Base-by-base conservation (phyloP, 2,888 invertebrate species). In the Lasioglossum malachurum region DNA sequence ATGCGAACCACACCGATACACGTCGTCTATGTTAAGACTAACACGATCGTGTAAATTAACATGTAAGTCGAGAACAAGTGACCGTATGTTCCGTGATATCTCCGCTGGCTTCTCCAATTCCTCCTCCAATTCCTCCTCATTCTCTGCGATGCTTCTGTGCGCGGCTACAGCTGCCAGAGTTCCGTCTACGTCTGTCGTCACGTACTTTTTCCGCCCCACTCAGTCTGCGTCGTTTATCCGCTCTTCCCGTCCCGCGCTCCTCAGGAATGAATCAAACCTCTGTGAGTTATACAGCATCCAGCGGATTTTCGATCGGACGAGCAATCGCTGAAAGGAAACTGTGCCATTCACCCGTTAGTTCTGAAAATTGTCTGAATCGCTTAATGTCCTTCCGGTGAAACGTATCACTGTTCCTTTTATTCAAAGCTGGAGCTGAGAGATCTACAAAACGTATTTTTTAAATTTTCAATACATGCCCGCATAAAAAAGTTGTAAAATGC, bases 191-290 rank as follows among this genome's bases (percentile, higher is more conserved):
- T 35, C 81, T 76, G 77, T 87, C 80, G 80, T 86, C 82, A 49
- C 49, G 23, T 49, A 85, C 88, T 84, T 90, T 88, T 87, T 76
- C 84, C 82, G 83, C 87, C 90, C 87, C 87, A 73, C 73, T 67
- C 73, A 64, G 79, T 80, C 84, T 71, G 53, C 23, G 57, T 78
- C 79, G 79, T 84, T 76, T 60, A 73, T 75, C 75, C 38, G 76
- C 69, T 73, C 53, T 73, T 78, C 75, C 75, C 78, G 67, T 19
- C 35, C 35, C 67, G 35, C 67, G 74, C 77, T 73, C 75, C 79
- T 75, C 83, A 80, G 46, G 83, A 88, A 94, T 94, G 93, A 94
- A 94, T 94, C 92, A 89, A 91, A 88, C 86, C 92, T 88, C 93
- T 93, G 92, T 94, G 83, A 76, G 87, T 87, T 84, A 84, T 74